Conservation (phyloP, 2,113 vertebrate genomes). For the Steatornis caripensis region DNA sequence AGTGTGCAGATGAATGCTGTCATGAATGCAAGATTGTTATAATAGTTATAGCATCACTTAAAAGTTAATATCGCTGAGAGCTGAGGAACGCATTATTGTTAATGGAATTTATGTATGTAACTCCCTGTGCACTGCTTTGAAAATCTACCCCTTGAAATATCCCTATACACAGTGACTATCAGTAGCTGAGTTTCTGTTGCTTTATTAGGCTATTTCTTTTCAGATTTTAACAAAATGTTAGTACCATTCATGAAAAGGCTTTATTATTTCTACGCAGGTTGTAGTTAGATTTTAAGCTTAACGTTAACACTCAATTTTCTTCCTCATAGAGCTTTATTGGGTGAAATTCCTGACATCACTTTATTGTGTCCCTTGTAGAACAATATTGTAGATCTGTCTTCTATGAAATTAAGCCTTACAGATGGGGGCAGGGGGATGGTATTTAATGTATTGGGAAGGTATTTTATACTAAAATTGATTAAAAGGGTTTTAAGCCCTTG, state of each 20-base stretch:
- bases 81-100: slow-evolving; percentile 52
- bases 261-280: neutral
- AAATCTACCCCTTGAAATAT: slow-evolving; percentile 59
- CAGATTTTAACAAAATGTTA: slow-evolving; percentile 40
- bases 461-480: slow-evolving; percentile 37
- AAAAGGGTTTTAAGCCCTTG: slow-evolving; percentile 17
- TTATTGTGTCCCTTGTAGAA: neutral
- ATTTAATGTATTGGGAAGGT: slow-evolving; percentile 16
- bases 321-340: neutral
- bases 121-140: slow-evolving; percentile 29
- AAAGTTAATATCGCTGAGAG: slow-evolving; percentile 56
- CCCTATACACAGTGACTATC: neutral
- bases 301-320: neutral
- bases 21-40: slow-evolving; percentile 48
- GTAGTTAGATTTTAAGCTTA: slow-evolving; percentile 30
- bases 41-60: slow-evolving; percentile 57
- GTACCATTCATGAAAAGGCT: neutral
- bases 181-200: slow-evolving; percentile 16
- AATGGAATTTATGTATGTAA: slow-evolving; percentile 57
- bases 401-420: neutral
- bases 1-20: slow-evolving; percentile 18
- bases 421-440: neutral
- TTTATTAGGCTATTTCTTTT: slow-evolving; percentile 49
- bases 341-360: neutral
- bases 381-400: neutral